Evolutionary conservation across 2,797 vertebrate species (phyloP).

Genomic region (Enteromius treurensis): DNA sequence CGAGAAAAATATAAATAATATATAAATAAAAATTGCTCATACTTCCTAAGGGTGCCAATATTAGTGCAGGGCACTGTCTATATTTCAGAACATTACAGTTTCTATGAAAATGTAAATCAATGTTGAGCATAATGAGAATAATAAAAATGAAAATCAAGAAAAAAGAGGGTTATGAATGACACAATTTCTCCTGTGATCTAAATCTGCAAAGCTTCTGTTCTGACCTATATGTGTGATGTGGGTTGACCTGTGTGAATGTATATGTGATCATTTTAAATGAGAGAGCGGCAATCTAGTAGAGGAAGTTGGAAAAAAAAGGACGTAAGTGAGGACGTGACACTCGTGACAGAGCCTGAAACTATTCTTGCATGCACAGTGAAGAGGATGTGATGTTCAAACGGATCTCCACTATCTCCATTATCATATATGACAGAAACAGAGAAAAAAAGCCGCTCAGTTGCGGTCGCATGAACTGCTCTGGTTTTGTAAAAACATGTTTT

Average conservation of each 20-base stretch:
- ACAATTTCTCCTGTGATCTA: neutral
- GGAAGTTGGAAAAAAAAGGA: constrained; percentile 38
- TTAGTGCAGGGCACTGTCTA: neutral
- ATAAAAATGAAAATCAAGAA: constrained; percentile 3
- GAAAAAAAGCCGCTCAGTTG: constrained; percentile 23
- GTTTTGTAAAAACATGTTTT: constrained; percentile 38
- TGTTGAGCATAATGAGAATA: neutral
- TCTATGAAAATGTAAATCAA: neutral
- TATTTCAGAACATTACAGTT: neutral
- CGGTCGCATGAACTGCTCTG: constrained; percentile 18
- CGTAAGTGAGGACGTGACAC: constrained; percentile 44
- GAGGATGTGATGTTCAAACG: constrained; percentile 31
- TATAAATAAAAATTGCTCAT: neutral
- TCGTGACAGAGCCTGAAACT: constrained; percentile 30
- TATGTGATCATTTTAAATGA: neutral
- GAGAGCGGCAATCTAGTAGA: neutral
- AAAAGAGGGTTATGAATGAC: neutral
- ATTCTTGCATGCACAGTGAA: constrained; percentile 9
- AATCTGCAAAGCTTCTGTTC: neutral
- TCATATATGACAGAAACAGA: constrained; percentile 36
- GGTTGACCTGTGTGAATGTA: neutral
- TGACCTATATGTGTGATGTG: constrained; percentile 18
- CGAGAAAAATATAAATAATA: neutral
- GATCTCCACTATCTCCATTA: constrained; percentile 20
- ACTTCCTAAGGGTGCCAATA: neutral